Percentiles rank a stretch among this genome's conserved stretches.
Evolutionary conservation across 23 tunicate genomes (phyloP).

Genomic region (Trididemnum miniatum): DNA sequence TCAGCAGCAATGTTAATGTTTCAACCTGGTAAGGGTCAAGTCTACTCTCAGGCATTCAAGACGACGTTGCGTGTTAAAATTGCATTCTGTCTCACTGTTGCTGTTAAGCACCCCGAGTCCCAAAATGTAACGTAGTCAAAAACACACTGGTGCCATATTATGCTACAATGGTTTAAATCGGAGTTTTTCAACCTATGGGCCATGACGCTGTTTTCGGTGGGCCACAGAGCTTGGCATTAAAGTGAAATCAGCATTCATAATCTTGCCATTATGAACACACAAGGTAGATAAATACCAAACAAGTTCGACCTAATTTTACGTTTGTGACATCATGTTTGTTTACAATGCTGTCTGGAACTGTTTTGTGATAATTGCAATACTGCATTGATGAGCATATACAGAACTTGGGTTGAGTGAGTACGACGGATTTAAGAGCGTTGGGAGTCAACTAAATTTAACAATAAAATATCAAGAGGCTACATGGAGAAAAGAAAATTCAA

Average conservation of each 20-base stretch:
- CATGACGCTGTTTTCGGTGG: constrained; percentile 17
- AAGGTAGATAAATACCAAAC: constrained; percentile 26
- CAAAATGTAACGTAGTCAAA: too few species aligned
- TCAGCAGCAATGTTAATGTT: too few species aligned
- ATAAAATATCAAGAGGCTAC: constrained; percentile 12
- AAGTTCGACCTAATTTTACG: constrained; percentile 19
- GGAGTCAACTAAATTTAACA: too few species aligned
- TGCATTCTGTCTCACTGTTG: too few species aligned
- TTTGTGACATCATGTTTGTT: constrained; percentile 21
- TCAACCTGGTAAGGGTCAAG: too few species aligned
- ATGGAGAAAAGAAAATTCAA: constrained; percentile 41
- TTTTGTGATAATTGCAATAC: constrained; percentile 11
- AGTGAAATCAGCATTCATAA: constrained; percentile 6
- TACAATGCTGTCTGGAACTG: constrained; percentile 10
- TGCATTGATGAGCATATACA: constrained; percentile 32
- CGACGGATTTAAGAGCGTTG: constrained; percentile 23
- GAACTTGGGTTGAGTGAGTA: constrained; percentile 30
- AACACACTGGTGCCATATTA: too few species aligned
- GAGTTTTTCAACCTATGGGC: constrained; percentile 11
- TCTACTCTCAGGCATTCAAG: too few species aligned
- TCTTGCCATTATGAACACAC: constrained; percentile 31
- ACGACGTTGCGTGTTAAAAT: too few species aligned
- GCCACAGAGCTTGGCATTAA: constrained; percentile 1
- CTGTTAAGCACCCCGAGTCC: too few species aligned
- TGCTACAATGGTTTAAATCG: neutral